These are phyloP conservation scores for Xenopus laevis DNA, from an alignment of 2,113 vertebrate species.

Conservation along the genomic window DNA sequence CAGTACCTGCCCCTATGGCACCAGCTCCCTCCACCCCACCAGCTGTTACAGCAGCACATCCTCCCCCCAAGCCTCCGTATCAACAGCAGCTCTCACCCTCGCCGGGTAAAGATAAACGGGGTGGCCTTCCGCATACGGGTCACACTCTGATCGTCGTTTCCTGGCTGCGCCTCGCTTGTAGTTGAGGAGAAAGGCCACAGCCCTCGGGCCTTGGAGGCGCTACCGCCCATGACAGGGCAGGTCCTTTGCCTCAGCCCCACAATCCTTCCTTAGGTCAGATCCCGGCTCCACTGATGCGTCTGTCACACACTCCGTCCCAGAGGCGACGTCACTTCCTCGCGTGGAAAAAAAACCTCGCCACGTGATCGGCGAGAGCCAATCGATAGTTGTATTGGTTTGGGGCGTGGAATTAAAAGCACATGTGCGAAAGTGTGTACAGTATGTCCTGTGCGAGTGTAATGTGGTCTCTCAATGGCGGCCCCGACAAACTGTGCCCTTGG, in stretches of 20 bases:
- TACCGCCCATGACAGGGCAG: slow-evolving; percentile 76
- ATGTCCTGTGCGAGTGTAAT: too few relatives aligned
- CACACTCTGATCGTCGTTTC: slow-evolving; percentile 74
- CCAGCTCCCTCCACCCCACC: too few relatives aligned
- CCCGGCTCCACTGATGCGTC: neutral
- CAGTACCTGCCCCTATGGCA: too few relatives aligned
- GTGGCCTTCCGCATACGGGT: slow-evolving; percentile 74
- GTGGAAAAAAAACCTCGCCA: neutral
- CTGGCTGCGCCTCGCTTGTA: slow-evolving; percentile 60
- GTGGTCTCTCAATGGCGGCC: too few relatives aligned
- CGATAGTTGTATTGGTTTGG: neutral
- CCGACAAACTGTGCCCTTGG: too few relatives aligned
- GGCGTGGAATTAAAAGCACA: too few relatives aligned
- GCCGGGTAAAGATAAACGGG: slow-evolving; percentile 86
- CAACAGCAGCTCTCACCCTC: slow-evolving; percentile 68
- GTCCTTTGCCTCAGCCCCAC: neutral
- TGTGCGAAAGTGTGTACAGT: too few relatives aligned
- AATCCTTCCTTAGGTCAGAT: neutral
- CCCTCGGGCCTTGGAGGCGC: slow-evolving; percentile 83
- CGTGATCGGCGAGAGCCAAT: neutral
- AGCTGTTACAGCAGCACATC: too few relatives aligned
- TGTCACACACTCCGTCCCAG: slow-evolving; percentile 15
- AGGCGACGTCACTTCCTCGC: slow-evolving; percentile 19
- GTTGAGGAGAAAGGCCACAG: slow-evolving; percentile 82
- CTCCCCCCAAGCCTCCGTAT: too few relatives aligned